Evolutionary conservation across 2,888 invertebrate genomes (phyloP).

Genomic region (Dryomyza anilis): DNA sequence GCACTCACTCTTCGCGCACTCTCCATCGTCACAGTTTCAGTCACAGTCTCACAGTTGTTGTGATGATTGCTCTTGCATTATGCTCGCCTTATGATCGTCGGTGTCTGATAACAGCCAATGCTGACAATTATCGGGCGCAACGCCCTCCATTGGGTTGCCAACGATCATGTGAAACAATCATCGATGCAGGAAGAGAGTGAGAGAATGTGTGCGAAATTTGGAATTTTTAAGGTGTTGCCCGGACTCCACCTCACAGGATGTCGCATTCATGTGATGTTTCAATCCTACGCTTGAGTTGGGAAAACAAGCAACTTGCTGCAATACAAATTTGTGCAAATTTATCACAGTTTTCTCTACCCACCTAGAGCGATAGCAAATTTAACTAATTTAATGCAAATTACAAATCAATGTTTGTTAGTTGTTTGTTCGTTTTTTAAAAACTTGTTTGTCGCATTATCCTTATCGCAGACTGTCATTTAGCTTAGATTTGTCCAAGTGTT

Average conservation of each 20-base stretch:
- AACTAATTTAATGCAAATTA: constrained; percentile 17
- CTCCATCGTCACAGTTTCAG: too few relatives aligned
- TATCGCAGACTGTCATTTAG: constrained; percentile 17
- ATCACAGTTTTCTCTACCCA: background rate
- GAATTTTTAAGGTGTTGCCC: constrained; percentile 2
- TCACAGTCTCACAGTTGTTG: too few relatives aligned
- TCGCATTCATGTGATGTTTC: background rate
- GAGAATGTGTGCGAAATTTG: too few relatives aligned
- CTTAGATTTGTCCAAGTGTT: background rate
- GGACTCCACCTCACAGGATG: constrained; percentile 5
- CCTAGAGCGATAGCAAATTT: background rate
- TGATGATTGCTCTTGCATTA: background rate
- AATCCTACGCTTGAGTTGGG: background rate
- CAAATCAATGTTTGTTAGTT: constrained; percentile 12
- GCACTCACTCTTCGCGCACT: too few relatives aligned
- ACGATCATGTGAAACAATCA: too few relatives aligned
- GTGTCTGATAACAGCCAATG: background rate
- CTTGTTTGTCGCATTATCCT: constrained; percentile 13
- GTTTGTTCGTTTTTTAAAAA: background rate
- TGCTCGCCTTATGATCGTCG: background rate
- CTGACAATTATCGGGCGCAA: background rate
- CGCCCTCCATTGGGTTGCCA: too few relatives aligned
- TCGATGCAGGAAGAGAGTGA: too few relatives aligned
- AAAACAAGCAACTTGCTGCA: background rate
- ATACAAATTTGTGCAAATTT: constrained; percentile 11